These are phyloP conservation scores for Muscicapa adusta DNA, from an alignment of 2,113 vertebrate species.

Conservation along the genomic window DNA sequence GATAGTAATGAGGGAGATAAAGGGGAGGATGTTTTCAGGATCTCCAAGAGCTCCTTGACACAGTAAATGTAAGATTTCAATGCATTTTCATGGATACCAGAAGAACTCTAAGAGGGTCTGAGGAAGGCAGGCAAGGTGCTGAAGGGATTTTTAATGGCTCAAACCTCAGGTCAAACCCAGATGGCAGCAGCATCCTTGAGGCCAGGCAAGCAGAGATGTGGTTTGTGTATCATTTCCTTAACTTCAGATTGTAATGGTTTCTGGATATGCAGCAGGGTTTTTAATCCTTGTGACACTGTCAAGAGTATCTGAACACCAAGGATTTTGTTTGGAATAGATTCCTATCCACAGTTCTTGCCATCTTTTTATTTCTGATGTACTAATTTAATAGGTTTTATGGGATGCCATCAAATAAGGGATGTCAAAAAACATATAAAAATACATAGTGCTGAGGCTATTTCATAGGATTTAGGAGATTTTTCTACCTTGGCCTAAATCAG, in stretches of 20 bases:
- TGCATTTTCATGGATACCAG: background rate
- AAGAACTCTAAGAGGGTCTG: background rate
- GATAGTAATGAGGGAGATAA: background rate
- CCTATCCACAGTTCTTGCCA: background rate
- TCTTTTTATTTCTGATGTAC: background rate
- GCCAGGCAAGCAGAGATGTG: background rate
- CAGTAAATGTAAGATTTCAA: background rate
- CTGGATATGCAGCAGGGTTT: background rate
- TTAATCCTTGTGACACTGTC: background rate
- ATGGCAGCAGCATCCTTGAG: background rate
- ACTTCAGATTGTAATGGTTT: background rate
- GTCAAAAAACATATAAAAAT: background rate
- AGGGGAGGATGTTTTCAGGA: background rate
- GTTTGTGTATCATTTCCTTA: background rate
- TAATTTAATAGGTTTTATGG: background rate
- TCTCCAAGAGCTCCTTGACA: background rate
- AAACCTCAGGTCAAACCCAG: background rate
- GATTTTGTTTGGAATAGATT: background rate
- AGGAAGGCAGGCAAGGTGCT: background rate
- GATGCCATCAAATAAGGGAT: background rate
- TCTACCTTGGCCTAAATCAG: background rate
- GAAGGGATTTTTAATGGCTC: background rate
- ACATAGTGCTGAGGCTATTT: background rate
- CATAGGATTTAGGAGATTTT: background rate
- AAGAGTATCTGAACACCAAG: background rate